Percentiles rank a stretch among this genome's conserved stretches.
Evolutionary conservation across 2,113 vertebrate species (phyloP).

Genomic region (Podarcis muralis): DNA sequence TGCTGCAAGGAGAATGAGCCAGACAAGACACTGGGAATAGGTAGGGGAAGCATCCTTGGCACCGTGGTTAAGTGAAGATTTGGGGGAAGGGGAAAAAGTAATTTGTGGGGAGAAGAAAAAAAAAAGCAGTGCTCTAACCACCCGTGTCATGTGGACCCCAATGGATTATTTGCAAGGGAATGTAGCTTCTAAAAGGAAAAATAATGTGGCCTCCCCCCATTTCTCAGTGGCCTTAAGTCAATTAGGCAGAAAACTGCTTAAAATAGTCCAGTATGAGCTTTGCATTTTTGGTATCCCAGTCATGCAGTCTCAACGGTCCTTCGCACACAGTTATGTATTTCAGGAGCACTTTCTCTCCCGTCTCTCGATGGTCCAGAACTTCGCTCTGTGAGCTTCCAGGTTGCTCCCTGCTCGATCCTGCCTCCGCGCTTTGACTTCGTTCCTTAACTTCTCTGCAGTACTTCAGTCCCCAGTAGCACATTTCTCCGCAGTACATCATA

Average conservation of each 20-base stretch:
- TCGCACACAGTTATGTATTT: constrained; percentile 91
- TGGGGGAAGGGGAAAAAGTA: too few species aligned
- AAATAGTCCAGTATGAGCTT: constrained; percentile 89
- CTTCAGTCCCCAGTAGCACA: constrained; percentile 97
- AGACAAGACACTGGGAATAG: too few species aligned
- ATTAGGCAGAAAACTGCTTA: constrained; percentile 63
- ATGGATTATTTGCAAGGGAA: neutral
- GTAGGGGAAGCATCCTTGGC: too few species aligned
- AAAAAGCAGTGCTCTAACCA: neutral
- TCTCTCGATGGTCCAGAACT: constrained; percentile 88
- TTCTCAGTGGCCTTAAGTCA: neutral
- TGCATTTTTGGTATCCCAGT: constrained; percentile 92
- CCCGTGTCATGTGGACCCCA: neutral
- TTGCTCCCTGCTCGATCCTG: neutral
- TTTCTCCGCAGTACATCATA: constrained; percentile 96
- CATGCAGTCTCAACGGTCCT: constrained; percentile 89
- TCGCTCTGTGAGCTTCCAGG: constrained; percentile 65
- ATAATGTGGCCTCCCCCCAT: neutral
- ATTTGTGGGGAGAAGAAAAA: neutral
- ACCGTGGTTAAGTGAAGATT: too few species aligned
- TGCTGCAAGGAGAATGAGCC: too few species aligned
- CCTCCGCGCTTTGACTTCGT: constrained; percentile 20
- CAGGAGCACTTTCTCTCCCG: constrained; percentile 86
- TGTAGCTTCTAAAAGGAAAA: neutral
- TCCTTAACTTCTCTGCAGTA: constrained; percentile 71